These are phyloP conservation scores for Benitochromis conjunctus DNA, from an alignment of 2,113 vertebrate genomes.

Conservation along the genomic window DNA sequence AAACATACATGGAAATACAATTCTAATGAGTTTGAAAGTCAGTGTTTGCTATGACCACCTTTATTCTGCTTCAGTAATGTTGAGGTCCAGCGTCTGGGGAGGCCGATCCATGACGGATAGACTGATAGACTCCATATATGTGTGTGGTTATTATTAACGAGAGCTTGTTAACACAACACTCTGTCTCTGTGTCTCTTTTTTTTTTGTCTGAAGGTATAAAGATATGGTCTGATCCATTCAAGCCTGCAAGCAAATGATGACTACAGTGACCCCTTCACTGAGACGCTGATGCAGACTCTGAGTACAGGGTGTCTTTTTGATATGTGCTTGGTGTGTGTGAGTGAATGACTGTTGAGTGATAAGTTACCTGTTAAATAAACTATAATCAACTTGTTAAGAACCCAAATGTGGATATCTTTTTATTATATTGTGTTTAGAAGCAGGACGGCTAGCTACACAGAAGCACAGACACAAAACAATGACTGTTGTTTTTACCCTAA, in stretches of 20 bases:
- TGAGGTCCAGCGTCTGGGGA: no score
- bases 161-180: neutral
- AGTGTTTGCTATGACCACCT: neutral
- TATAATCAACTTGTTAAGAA: neutral
- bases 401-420: neutral
- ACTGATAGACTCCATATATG: neutral
- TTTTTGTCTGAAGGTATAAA: constrained; percentile 64
- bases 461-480: neutral
- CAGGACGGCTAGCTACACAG: neutral
- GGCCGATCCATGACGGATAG: neutral
- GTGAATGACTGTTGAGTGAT: constrained; percentile 7
- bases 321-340: constrained; percentile 29
- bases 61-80: no score
- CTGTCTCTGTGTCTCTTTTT: neutral
- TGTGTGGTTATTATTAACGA: neutral
- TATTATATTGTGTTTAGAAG: neutral
- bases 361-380: constrained; percentile 52
- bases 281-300: neutral
- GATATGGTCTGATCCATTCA: constrained; percentile 77
- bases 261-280: neutral
- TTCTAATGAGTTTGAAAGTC: neutral
- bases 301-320: neutral
- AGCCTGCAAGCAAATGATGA: constrained; percentile 58
- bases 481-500: neutral
- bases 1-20: neutral